These are phyloP conservation scores for Siderastrea radians DNA, from an alignment of 92 coral and sea anemone genomes.

Conservation along the genomic window DNA sequence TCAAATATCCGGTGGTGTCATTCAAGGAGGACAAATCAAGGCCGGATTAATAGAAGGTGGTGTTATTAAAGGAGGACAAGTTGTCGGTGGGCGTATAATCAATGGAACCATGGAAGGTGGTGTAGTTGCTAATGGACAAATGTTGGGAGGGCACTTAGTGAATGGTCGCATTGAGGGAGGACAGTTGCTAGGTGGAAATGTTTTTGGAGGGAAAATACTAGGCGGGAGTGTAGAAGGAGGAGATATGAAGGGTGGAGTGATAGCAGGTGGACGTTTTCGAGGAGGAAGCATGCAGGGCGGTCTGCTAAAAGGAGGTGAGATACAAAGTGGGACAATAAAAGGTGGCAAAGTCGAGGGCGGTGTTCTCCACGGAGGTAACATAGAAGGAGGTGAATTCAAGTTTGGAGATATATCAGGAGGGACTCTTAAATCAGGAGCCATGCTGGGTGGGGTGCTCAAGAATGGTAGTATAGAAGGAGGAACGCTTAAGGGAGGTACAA, in stretches of 20 bases:
- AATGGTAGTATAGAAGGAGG: slow-evolving; percentile 98
- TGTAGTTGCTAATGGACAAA: slow-evolving; percentile 77
- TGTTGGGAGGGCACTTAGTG: slow-evolving; percentile 88
- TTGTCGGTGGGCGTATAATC: slow-evolving; percentile 90
- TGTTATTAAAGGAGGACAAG: slow-evolving; percentile 84
- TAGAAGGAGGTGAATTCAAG: slow-evolving; percentile 81
- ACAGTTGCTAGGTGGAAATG: slow-evolving; percentile 79
- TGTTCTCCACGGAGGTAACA: slow-evolving; percentile 77
- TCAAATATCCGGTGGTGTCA: slow-evolving; percentile 90
- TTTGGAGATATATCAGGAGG: slow-evolving; percentile 94
- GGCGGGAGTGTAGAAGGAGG: slow-evolving; percentile 94
- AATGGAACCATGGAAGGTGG: slow-evolving; percentile 98
- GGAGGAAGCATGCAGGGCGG: slow-evolving; percentile 91
- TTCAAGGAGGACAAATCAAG: slow-evolving; percentile 90
- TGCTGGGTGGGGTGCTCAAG: slow-evolving; percentile 90
- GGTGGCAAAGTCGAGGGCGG: slow-evolving; percentile 94
- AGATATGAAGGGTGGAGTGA: slow-evolving; percentile 81
- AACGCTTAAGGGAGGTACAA: slow-evolving; percentile 83
- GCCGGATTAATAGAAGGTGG: slow-evolving; percentile 96
- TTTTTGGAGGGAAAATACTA: slow-evolving; percentile 84
- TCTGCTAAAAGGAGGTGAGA: slow-evolving; percentile 81
- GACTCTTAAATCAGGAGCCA: slow-evolving; percentile 85
- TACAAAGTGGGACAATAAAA: slow-evolving; percentile 77
- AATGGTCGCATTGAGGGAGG: slow-evolving; percentile 96
- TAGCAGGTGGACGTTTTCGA: slow-evolving; percentile 79